Evolutionary conservation across 2,113 vertebrate genomes (phyloP).

Genomic region (Saguinus imperator): DNA sequence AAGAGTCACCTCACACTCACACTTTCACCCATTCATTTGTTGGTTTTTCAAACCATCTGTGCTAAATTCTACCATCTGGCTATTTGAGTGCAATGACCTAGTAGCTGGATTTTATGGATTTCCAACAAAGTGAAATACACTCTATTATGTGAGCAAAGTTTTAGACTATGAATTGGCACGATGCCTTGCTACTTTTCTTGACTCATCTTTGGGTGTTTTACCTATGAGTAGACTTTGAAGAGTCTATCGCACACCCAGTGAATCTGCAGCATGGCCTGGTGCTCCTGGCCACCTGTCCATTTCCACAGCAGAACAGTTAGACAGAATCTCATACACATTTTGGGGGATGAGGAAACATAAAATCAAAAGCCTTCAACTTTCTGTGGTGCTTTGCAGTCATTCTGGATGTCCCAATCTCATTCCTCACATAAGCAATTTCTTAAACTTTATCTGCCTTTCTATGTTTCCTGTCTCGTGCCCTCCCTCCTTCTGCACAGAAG

Average conservation of each 20-base stretch:
- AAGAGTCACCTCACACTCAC: background rate
- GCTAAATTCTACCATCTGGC: background rate
- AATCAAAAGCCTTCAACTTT: background rate
- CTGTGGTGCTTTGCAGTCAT: too few species aligned
- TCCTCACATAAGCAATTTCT: background rate
- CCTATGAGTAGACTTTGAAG: background rate
- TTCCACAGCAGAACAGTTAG: background rate
- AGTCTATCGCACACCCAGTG: background rate
- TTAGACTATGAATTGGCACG: background rate
- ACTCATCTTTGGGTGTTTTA: background rate
- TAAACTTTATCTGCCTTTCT: background rate
- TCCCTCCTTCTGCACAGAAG: background rate
- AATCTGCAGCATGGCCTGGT: background rate
- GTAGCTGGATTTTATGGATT: background rate
- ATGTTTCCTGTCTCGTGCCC: background rate
- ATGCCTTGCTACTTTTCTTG: background rate
- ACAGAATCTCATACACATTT: background rate
- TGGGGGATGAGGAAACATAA: background rate
- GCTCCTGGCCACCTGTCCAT: background rate
- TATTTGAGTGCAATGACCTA: background rate
- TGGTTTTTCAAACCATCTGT: background rate
- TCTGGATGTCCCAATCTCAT: background rate
- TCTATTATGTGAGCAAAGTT: background rate
- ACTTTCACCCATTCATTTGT: background rate
- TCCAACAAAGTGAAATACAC: background rate